phyloP scores from a whole-genome alignment of 1,140 invertebrate genomes.

The Stegodyphus dumicola region DNA sequence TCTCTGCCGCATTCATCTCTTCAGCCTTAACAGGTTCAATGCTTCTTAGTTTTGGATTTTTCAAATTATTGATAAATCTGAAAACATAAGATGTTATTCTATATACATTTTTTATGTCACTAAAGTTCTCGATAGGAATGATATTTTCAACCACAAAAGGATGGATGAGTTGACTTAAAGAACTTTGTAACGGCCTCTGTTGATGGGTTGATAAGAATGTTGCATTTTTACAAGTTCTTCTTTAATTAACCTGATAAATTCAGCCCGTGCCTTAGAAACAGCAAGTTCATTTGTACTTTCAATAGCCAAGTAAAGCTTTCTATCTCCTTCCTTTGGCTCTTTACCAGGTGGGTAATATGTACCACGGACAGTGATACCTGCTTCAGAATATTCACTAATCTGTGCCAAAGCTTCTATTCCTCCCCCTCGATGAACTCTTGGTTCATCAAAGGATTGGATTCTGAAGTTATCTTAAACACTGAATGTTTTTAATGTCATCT shows the following conservation, averaged over 20 bases:
- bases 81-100: too few relatives aligned
- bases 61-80: too few relatives aligned
- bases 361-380: conserved; percentile 97
- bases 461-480: too few relatives aligned
- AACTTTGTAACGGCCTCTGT: conserved; percentile 96
- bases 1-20: too few relatives aligned
- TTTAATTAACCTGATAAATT: conserved; percentile 97
- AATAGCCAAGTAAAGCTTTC: conserved; percentile 98
- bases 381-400: conserved; percentile 99
- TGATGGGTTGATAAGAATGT: conserved; percentile 83
- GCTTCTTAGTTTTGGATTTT: too few relatives aligned
- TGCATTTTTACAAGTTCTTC: conserved; percentile 93
- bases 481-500: too few relatives aligned
- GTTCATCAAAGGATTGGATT: too few relatives aligned
- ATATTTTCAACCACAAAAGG: too few relatives aligned
- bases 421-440: too few relatives aligned
- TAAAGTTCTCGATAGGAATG: too few relatives aligned
- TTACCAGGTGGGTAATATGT: conserved; percentile 94
- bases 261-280: conserved; percentile 97
- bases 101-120: too few relatives aligned
- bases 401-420: conserved; percentile 98
- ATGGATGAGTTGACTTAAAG: conserved; percentile 72
- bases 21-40: too few relatives aligned
- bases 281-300: conserved; percentile 97
- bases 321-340: conserved; percentile 84